Conservation (phyloP, 2,113 vertebrate species). For the Alosa alosa region DNA sequence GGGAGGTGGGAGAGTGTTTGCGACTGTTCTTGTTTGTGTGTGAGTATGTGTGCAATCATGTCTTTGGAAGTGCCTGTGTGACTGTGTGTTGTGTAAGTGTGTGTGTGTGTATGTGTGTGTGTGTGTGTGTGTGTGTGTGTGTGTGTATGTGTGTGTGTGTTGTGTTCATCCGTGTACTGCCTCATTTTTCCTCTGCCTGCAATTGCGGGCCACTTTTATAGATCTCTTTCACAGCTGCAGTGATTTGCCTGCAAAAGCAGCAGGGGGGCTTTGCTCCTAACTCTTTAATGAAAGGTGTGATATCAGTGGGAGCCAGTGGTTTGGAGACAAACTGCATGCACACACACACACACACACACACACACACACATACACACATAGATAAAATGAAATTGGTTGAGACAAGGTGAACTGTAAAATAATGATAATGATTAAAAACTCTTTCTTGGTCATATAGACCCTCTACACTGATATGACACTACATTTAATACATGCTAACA, state of each 20-base stretch:
- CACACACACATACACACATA: neutral
- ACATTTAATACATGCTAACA: neutral
- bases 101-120: neutral
- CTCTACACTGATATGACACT: neutral
- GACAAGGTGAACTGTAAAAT: neutral
- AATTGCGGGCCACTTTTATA: conserved; percentile 42
- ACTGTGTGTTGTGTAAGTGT: neutral
- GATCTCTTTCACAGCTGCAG: conserved; percentile 46
- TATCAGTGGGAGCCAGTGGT: conserved; percentile 59
- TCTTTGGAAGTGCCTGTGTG: neutral
- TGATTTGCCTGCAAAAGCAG: conserved; percentile 37
- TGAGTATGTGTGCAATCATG: conserved; percentile 1
- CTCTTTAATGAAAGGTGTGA: conserved; percentile 67
- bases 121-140: conserved; percentile 12
- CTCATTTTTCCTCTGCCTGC: conserved; percentile 30
- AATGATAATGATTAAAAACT: too few relatives aligned
- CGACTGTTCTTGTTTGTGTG: conserved; percentile 25
- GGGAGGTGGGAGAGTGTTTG: neutral
- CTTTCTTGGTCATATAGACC: neutral
- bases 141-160: neutral
- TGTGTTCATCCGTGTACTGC: conserved; percentile 25
- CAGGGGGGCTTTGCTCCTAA: conserved; percentile 61
- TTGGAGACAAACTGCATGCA: neutral
- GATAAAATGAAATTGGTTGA: neutral
- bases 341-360: conserved; percentile 16